Evolutionary conservation across 2,113 vertebrate species (phyloP).

Genomic region (Crocuta crocuta): DNA sequence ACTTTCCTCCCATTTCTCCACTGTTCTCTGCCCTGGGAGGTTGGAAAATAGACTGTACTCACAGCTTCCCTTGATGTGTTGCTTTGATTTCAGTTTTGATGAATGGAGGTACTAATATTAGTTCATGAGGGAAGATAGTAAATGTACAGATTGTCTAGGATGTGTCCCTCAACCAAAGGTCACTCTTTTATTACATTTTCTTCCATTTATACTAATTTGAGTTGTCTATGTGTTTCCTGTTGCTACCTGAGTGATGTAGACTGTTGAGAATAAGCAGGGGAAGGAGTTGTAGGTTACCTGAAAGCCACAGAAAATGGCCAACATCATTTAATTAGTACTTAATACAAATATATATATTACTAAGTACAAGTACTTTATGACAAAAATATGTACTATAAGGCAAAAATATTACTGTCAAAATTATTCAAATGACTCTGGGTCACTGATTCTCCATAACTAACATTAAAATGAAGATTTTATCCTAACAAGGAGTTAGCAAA

Average conservation of each 20-base stretch:
- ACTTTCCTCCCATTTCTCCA: neutral
- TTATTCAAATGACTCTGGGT: neutral
- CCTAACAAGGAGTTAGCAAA: neutral
- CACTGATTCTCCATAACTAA: neutral
- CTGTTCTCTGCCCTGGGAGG: neutral
- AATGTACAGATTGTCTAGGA: accelerated
- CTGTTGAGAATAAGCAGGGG: neutral
- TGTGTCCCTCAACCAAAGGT: neutral
- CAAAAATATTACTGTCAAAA: neutral
- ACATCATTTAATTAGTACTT: neutral
- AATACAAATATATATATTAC: neutral
- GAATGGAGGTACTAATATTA: too few relatives aligned
- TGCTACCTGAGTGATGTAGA: neutral
- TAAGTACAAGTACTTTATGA: neutral
- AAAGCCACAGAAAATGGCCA: neutral
- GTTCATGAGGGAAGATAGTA: neutral
- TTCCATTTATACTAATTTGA: neutral
- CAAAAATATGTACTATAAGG: neutral
- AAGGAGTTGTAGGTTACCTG: neutral
- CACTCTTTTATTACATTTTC: neutral
- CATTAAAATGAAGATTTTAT: neutral
- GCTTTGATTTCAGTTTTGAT: neutral
- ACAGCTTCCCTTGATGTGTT: neutral
- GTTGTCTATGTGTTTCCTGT: neutral
- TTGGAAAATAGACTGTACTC: neutral